A percentile compares a stretch with the other conserved stretches of the same genome.
Conservation (phyloP, 2,113 vertebrate genomes). For the Pluvianellus socialis region DNA sequence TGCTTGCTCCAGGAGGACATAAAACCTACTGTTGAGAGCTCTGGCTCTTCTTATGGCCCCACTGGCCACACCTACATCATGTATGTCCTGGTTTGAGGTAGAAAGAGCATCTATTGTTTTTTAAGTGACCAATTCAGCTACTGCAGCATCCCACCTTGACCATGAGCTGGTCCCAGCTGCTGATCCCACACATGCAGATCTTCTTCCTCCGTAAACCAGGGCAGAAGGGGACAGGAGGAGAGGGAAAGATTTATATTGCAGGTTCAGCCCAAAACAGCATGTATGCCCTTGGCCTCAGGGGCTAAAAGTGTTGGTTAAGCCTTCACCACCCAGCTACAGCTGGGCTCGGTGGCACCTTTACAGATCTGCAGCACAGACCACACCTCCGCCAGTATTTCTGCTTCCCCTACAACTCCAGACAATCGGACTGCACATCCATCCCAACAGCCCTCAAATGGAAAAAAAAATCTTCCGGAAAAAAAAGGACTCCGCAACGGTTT, state of each 20-base stretch:
- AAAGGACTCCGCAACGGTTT: neutral
- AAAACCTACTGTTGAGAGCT: neutral
- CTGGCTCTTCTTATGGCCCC: neutral
- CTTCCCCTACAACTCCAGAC: neutral
- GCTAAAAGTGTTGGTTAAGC: neutral
- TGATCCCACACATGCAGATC: neutral
- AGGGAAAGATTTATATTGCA: neutral
- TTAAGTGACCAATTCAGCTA: neutral
- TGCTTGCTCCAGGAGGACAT: neutral
- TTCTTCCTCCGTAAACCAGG: neutral
- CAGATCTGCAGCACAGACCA: neutral
- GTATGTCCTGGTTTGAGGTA: neutral
- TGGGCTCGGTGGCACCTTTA: neutral
- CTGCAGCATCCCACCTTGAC: too few species aligned
- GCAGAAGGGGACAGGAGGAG: neutral
- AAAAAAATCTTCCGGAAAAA: neutral
- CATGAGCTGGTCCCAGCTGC: neutral
- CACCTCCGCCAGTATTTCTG: neutral
- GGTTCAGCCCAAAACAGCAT: neutral
- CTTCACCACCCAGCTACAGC: neutral
- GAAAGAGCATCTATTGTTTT: neutral
- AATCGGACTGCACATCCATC: neutral
- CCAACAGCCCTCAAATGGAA: neutral
- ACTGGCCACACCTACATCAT: fast-evolving
- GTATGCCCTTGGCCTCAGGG: neutral